These are phyloP conservation scores for Drosophila nr. perissopoda DNA, from an alignment of 2,888 invertebrate species.

Conservation along the genomic window DNA sequence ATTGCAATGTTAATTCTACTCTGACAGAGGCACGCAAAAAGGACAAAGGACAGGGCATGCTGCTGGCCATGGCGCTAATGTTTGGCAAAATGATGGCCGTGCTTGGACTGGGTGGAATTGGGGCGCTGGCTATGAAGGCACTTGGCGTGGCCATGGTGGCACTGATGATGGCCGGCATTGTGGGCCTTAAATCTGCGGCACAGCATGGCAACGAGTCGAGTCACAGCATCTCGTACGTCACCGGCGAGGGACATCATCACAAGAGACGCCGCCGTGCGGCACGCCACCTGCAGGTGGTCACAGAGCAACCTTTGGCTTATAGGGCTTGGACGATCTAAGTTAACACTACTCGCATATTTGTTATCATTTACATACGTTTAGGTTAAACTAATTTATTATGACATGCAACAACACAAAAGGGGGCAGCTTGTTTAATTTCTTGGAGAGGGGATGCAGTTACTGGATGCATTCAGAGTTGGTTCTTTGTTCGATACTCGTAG, in stretches of 20 bases:
- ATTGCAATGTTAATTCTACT: slow-evolving; percentile 30
- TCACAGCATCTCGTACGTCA: slow-evolving; percentile 87
- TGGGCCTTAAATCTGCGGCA: slow-evolving; percentile 90
- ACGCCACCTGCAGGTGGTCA: slow-evolving; percentile 28
- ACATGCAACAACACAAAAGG: slow-evolving; percentile 34
- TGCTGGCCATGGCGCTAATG: slow-evolving; percentile 88
- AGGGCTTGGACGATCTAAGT: slow-evolving; percentile 80
- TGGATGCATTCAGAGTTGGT: slow-evolving; percentile 13
- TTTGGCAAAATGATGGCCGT: slow-evolving; percentile 92
- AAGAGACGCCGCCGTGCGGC: slow-evolving; percentile 74
- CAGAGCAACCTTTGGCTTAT: slow-evolving; percentile 85
- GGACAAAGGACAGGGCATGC: slow-evolving; percentile 87
- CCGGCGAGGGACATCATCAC: slow-evolving; percentile 82
- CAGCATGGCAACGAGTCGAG: slow-evolving; percentile 85
- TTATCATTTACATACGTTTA: slow-evolving; percentile 34
- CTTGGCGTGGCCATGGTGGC: slow-evolving; percentile 90
- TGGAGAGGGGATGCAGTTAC: slow-evolving; percentile 5
- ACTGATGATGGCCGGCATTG: slow-evolving; percentile 90
- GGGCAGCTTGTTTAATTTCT: slow-evolving; percentile 35
- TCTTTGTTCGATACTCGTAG: slow-evolving; percentile 38
- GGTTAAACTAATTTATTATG: slow-evolving; percentile 65
- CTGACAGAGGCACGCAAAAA: slow-evolving; percentile 87
- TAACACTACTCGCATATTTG: slow-evolving; percentile 24
- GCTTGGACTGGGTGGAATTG: slow-evolving; percentile 90
- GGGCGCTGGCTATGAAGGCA: slow-evolving; percentile 92